These are phyloP conservation scores for Amphipoea lucens DNA, from an alignment of 2,888 invertebrate species.

Conservation along the genomic window DNA sequence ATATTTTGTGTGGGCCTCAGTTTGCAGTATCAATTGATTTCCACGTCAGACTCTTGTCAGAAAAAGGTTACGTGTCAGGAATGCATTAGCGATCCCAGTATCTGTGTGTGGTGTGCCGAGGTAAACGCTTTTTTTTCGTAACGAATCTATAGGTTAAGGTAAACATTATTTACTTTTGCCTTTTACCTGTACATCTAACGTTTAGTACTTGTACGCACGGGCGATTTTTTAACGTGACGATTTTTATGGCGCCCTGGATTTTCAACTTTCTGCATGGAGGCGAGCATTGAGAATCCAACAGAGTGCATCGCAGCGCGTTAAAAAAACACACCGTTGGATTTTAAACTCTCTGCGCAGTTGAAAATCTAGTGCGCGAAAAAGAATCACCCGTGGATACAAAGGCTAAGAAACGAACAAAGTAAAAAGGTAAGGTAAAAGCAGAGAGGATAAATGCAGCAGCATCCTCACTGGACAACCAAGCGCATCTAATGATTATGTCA, in stretches of 20 bases:
- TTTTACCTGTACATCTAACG: slow-evolving; percentile 16
- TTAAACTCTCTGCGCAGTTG: not conserved
- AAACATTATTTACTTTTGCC: not conserved
- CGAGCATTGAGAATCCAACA: not conserved
- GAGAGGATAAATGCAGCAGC: not conserved
- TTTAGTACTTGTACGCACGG: not conserved
- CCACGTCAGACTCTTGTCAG: slow-evolving; percentile 67
- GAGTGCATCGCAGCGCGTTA: not conserved
- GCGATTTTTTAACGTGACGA: not conserved
- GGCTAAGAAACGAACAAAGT: too few species aligned
- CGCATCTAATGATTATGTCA: not conserved
- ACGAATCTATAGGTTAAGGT: slow-evolving; percentile 8
- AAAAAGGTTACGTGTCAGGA: slow-evolving; percentile 73
- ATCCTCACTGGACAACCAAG: not conserved
- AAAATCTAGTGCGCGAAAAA: not conserved
- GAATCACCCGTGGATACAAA: not conserved
- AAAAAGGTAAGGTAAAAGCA: too few species aligned
- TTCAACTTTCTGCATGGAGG: not conserved
- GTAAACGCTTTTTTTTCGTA: slow-evolving; percentile 66
- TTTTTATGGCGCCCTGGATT: not conserved
- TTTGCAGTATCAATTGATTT: slow-evolving; percentile 29
- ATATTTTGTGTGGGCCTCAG: slow-evolving; percentile 42
- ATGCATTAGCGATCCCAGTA: slow-evolving; percentile 75
- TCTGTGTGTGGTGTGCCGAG: slow-evolving; percentile 81
- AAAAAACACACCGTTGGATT: not conserved